A percentile compares a stretch with the other conserved stretches of the same genome.
Evolutionary conservation across 2,888 invertebrate species (phyloP).

Genomic region (Eristalis arbustorum): DNA sequence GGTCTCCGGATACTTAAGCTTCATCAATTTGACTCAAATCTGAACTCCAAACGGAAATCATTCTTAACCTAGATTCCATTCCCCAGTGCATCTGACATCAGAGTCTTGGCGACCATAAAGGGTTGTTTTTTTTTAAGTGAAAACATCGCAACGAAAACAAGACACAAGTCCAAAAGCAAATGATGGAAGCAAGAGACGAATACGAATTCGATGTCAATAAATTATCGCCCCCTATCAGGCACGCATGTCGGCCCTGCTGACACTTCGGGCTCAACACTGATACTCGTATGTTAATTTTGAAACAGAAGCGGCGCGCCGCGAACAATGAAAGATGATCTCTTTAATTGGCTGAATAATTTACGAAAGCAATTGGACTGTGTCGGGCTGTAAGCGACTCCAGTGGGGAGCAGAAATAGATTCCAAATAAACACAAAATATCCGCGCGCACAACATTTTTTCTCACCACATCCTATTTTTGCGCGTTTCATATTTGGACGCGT

Average conservation of each 20-base stretch:
- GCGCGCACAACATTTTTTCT: background rate
- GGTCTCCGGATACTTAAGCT: too few relatives aligned
- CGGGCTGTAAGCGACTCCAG: background rate
- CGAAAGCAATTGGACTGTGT: background rate
- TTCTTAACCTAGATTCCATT: background rate
- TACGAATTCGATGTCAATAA: background rate
- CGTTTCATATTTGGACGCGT: background rate
- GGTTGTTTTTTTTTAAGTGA: background rate
- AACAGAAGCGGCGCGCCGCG: background rate
- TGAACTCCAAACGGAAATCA: too few relatives aligned
- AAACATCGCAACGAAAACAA: background rate
- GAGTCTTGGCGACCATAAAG: background rate
- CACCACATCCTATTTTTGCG: background rate
- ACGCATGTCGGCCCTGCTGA: background rate
- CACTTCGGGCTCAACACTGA: background rate
- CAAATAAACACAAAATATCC: background rate
- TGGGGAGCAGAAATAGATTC: background rate
- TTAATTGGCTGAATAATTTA: background rate
- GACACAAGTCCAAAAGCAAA: background rate
- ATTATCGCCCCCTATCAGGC: background rate
- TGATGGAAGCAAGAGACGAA: background rate
- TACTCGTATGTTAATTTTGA: background rate
- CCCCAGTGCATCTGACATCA: background rate
- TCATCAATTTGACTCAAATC: too few relatives aligned
- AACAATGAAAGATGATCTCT: background rate